phyloP scores from a whole-genome alignment of 37 sponge, comb jelly and placozoan species.

The Halichondria panicea region DNA sequence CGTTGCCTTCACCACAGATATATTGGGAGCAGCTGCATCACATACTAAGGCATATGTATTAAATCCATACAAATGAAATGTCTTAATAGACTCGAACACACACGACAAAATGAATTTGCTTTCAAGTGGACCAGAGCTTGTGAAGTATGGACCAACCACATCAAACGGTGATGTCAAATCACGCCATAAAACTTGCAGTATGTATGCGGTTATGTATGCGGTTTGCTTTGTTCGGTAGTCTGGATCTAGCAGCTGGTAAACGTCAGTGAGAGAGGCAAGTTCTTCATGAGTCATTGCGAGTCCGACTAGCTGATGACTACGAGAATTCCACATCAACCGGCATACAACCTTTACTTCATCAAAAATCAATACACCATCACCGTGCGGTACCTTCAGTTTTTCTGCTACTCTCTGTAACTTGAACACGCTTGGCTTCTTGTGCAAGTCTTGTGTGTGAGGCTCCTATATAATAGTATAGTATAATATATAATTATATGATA shows the following conservation, averaged over 20 bases:
- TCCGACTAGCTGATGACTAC: slow-evolving; percentile 10
- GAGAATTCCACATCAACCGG: slow-evolving; percentile 19
- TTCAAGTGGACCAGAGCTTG: slow-evolving; percentile 19
- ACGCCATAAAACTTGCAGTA: slow-evolving; percentile 49
- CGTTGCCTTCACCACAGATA: slow-evolving; percentile 15
- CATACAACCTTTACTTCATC: slow-evolving; percentile 35
- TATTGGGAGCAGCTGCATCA: slow-evolving; percentile 31
- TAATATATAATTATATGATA: too few relatives aligned
- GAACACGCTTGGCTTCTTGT: slow-evolving; percentile 15
- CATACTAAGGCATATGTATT: slow-evolving; percentile 23
- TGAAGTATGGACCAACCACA: slow-evolving; percentile 48
- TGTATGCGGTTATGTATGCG: too few relatives aligned
- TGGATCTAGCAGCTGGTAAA: slow-evolving; percentile 10
- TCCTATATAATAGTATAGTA: too few relatives aligned
- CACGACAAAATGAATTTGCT: slow-evolving; percentile 30
- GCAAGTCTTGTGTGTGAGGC: slow-evolving; percentile 22
- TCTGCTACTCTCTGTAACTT: slow-evolving; percentile 5
- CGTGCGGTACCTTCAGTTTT: slow-evolving; percentile 2
- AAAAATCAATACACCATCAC: slow-evolving; percentile 15
- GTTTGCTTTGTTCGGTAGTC: slow-evolving; percentile 15
- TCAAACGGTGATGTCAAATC: slow-evolving; percentile 27
- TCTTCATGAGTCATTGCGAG: slow-evolving; percentile 40
- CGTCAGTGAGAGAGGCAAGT: slow-evolving; percentile 18
- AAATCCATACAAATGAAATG: slow-evolving; percentile 34
- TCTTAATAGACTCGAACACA: slow-evolving; percentile 15